These are phyloP conservation scores for Nephrotoma appendiculata DNA, from an alignment of 2,888 invertebrate genomes.

Conservation along the genomic window DNA sequence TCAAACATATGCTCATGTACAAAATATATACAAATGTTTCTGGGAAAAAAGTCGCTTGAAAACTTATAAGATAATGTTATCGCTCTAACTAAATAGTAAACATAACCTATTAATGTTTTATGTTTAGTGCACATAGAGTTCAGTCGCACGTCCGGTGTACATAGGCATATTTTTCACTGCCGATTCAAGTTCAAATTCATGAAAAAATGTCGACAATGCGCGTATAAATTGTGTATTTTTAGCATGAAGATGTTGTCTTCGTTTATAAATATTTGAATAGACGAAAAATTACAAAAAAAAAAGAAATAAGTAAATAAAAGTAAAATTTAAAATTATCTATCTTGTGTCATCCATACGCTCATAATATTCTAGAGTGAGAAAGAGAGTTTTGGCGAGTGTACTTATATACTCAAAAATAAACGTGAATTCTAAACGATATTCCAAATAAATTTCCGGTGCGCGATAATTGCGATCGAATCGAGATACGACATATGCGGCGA, in stretches of 20 bases:
- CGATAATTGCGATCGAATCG: not conserved
- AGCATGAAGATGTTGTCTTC: not conserved
- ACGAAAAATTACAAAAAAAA: not conserved
- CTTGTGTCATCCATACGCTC: not conserved
- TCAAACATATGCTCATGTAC: not conserved
- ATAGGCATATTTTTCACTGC: not conserved
- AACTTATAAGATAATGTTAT: not conserved
- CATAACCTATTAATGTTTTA: not conserved
- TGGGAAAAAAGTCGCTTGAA: not conserved
- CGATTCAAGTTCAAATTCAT: not conserved
- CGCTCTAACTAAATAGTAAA: not conserved
- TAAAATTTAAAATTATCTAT: not conserved
- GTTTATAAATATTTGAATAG: not conserved
- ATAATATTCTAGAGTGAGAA: not conserved
- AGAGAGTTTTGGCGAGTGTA: not conserved
- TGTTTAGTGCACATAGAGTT: not conserved
- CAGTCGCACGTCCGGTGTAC: not conserved
- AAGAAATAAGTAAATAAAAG: not conserved
- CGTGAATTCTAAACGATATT: not conserved
- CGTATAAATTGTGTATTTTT: not conserved
- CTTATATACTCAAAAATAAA: not conserved
- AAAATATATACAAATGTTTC: not conserved
- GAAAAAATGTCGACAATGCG: not conserved
- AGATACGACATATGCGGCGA: not conserved
- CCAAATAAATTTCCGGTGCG: not conserved